Percentiles rank a stretch among this genome's conserved stretches.
phyloP scores from a whole-genome alignment of 2,113 vertebrate genomes.

The Scomber colias region DNA sequence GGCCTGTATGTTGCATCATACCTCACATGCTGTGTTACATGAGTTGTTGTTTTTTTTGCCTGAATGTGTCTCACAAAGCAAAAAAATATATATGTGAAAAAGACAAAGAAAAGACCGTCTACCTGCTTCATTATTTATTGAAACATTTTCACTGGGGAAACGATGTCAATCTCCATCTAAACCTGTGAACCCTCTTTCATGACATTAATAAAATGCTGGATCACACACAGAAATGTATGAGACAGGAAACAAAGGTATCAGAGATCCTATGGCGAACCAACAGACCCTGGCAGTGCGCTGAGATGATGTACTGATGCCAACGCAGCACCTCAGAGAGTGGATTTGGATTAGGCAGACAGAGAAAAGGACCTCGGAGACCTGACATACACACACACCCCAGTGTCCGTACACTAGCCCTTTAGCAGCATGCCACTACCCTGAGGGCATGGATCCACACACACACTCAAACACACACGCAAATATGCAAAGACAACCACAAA shows the following conservation, averaged over 20 bases:
- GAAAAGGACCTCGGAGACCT: slow-evolving; percentile 73
- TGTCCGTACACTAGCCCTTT: slow-evolving; percentile 69
- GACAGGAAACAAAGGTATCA: slow-evolving; percentile 54
- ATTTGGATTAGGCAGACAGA: slow-evolving; percentile 72
- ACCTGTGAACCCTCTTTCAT: not conserved
- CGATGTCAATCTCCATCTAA: not conserved
- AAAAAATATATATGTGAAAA: not conserved
- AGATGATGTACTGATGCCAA: slow-evolving; percentile 64
- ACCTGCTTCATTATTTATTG: not conserved
- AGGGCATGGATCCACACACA: slow-evolving; percentile 33
- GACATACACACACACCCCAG: slow-evolving; percentile 71
- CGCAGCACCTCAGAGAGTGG: slow-evolving; percentile 68
- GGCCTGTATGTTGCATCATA: slow-evolving; percentile 56
- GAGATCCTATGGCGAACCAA: slow-evolving; percentile 44
- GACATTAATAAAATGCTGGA: slow-evolving; percentile 37
- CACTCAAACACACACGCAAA: slow-evolving; percentile 37
- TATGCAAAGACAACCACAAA: slow-evolving; percentile 48
- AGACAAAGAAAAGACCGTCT: not conserved
- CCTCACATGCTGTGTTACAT: slow-evolving; percentile 10
- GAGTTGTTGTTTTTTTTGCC: not conserved
- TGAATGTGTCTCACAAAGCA: slow-evolving; percentile 7
- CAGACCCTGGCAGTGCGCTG: slow-evolving; percentile 57
- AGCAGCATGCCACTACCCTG: slow-evolving; percentile 76
- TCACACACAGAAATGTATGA: slow-evolving; percentile 41
- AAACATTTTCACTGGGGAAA: not conserved